A percentile compares a stretch with the other conserved stretches of the same genome.
These are phyloP conservation scores for Apodemus speciosus DNA, from an alignment of 2,113 vertebrate genomes.

Conservation along the genomic window DNA sequence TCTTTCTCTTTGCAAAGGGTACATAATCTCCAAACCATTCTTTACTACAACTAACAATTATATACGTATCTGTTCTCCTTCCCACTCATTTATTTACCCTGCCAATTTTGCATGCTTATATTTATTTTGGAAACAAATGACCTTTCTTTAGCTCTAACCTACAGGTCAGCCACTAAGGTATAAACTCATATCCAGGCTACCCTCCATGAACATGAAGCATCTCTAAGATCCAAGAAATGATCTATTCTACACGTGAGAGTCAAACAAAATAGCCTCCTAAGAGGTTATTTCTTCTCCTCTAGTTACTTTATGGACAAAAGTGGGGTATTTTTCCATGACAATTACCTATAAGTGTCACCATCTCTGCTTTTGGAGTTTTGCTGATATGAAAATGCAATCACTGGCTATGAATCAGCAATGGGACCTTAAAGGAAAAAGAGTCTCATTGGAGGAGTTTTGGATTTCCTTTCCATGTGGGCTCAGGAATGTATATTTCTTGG, in stretches of 20 bases:
- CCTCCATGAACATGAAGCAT: conserved; percentile 2
- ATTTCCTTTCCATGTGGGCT: conserved; percentile 54
- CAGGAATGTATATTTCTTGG: conserved; percentile 42
- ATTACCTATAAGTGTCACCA: conserved; percentile 12
- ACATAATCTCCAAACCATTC: conserved; percentile 51
- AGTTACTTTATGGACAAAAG: conserved; percentile 1
- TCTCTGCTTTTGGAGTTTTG: not conserved
- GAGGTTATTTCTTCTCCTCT: not conserved
- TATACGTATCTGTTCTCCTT: conserved; percentile 6
- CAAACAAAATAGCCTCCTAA: not conserved
- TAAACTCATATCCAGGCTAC: not conserved
- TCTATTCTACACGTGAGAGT: not conserved
- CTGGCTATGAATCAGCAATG: conserved; percentile 42
- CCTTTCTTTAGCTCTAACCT: conserved; percentile 44
- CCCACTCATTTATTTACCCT: conserved; percentile 48
- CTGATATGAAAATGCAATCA: conserved; percentile 39
- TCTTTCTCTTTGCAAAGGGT: conserved; percentile 56
- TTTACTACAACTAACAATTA: conserved; percentile 61
- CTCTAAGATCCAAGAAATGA: conserved; percentile 8
- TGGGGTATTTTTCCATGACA: not conserved
- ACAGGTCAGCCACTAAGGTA: conserved; percentile 18
- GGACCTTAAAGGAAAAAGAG: not conserved
- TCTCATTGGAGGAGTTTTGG: not conserved
- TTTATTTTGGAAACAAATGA: conserved; percentile 61
- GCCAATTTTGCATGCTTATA: conserved; percentile 47